Evolutionary conservation across 2,888 invertebrate species (phyloP), one percentile per base, ranked within the genome.

Genomic region (Thecophora atra): DNA sequence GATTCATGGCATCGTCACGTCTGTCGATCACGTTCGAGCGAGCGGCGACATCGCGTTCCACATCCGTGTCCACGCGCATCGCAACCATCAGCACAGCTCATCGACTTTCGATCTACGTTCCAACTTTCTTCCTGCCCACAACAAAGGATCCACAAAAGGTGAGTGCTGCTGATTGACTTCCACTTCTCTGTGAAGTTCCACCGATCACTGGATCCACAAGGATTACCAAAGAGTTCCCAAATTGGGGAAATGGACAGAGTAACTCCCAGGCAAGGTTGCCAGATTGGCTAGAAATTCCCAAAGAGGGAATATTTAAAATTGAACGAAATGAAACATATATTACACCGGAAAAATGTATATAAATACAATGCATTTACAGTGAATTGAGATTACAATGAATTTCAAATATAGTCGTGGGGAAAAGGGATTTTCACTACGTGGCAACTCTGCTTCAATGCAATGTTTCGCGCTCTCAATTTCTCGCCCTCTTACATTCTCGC

Each of bases 71-170:
- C 6, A 15, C 51, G 28, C 63, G 70, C 7, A 70, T 52, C 37
- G 62, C 70, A 17, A 37, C 70, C 6, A 21, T 70, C 19, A 52
- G 62, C 37, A 30, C 63, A 4, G n/a, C n/a, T n/a, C 70, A 70
- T 37, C 70, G 63, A 8, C 15, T 70, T 7, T 70, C 70, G 21
- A 63, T 70, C 11, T 69, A 60, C 28, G 60, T 69, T n/a, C 69
- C 69, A n/a, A 69, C 28, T 60, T 13, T 69, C 5, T 63, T 70
- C 30, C 2, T 70, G 24, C 63, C 70, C 11, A 70, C 52, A 28
- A 52, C 51, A 26, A 70, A 63, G 63, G 63, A 70, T 52, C 62
- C 63, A n/a, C 30, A 70, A 17, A 70, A 69, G 47, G 69, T 69
- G 15, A n/a, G 62, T 60, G 44, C 19, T 6, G 1, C 19, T 51